phyloP scores from a whole-genome alignment of 2,113 vertebrate genomes.

The Hydropotes inermis region DNA sequence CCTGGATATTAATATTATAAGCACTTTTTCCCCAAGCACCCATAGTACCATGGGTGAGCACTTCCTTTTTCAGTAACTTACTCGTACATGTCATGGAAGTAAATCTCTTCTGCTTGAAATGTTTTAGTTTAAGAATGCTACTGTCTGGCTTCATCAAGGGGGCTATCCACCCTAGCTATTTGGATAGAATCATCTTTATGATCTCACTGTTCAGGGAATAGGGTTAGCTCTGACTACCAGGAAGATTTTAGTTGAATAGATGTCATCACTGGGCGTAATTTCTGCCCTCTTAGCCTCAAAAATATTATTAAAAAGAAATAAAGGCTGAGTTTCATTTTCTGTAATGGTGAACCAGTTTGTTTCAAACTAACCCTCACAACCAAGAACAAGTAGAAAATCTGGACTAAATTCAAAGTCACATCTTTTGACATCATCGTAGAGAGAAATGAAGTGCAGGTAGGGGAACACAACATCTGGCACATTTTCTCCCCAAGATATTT shows the following conservation, averaged over 20 bases:
- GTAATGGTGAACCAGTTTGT: background rate
- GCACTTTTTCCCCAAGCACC: background rate
- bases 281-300: background rate
- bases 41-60: background rate
- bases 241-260: background rate
- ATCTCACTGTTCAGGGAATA: background rate
- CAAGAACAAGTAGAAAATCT: background rate
- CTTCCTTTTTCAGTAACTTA: background rate
- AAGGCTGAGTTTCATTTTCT: background rate
- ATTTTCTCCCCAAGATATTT: background rate
- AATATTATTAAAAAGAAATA: background rate
- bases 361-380: background rate
- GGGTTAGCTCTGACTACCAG: background rate
- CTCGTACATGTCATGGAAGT: background rate
- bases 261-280: background rate
- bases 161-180: background rate
- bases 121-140: background rate
- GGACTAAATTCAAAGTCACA: background rate
- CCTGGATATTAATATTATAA: background rate
- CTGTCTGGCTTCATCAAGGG: background rate
- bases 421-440: background rate
- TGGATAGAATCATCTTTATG: background rate
- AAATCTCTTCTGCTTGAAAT: background rate
- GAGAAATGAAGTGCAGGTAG: background rate
- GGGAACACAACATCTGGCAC: background rate